A percentile compares a stretch with the other conserved stretches of the same genome.
phyloP scores from a whole-genome alignment of 2,113 vertebrate species.

The Coracopsis vasa region DNA sequence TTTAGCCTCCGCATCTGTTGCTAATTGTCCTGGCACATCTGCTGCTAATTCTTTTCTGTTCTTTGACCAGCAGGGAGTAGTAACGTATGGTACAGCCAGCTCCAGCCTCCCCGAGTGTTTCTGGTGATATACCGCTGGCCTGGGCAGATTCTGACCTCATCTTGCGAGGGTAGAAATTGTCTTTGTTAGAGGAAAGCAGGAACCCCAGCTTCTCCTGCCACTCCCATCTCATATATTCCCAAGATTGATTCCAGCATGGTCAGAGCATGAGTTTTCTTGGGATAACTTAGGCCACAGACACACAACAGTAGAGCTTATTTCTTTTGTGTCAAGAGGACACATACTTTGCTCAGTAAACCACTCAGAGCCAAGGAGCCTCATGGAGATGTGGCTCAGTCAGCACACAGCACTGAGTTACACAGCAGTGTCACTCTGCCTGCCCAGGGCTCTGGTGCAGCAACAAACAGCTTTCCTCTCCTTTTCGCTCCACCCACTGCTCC shows the following conservation, averaged over 20 bases:
- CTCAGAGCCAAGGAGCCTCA: not conserved
- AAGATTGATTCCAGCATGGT: not conserved
- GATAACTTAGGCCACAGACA: not conserved
- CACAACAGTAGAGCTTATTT: not conserved
- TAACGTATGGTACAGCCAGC: constrained; percentile 42
- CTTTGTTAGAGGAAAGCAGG: not conserved
- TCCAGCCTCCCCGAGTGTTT: not conserved
- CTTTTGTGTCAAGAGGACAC: not conserved
- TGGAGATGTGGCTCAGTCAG: rapidly evolving
- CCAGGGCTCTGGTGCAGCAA: rapidly evolving
- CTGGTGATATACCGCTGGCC: constrained; percentile 15
- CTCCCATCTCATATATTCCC: not conserved
- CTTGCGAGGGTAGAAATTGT: not conserved
- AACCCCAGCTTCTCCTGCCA: not conserved
- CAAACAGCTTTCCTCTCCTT: not conserved
- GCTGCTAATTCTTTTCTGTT: constrained; percentile 62
- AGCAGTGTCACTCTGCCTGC: not conserved
- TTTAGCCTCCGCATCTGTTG: constrained; percentile 66
- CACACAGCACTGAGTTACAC: not conserved
- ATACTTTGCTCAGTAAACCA: not conserved
- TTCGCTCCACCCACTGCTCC: not conserved
- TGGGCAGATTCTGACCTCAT: constrained; percentile 3
- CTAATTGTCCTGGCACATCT: constrained; percentile 68
- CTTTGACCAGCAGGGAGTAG: constrained; percentile 64
- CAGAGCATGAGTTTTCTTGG: not conserved